These are phyloP conservation scores for Chromoteleia sp. DNA, from an alignment of 2,888 invertebrate genomes.

Conservation along the genomic window DNA sequence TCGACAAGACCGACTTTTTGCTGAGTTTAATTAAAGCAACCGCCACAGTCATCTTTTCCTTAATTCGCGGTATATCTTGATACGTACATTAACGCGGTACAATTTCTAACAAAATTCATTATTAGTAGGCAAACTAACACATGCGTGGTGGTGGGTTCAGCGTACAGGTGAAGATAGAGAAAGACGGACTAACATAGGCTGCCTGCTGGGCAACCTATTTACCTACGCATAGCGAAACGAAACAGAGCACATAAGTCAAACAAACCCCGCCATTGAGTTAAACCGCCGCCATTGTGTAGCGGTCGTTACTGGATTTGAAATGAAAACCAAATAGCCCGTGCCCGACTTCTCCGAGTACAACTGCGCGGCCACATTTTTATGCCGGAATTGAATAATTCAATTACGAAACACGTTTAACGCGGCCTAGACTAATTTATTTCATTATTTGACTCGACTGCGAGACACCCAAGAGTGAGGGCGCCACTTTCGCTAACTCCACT, in stretches of 20 bases:
- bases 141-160: neutral
- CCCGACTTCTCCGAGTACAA: conserved; percentile 47
- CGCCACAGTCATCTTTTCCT: neutral
- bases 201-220: conserved; percentile 68
- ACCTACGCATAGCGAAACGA: conserved; percentile 70
- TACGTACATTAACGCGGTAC: conserved; percentile 21
- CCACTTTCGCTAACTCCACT: conserved; percentile 6
- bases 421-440: conserved; percentile 12
- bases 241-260: conserved; percentile 75
- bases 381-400: conserved; percentile 56
- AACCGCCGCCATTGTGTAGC: conserved; percentile 68
- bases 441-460: conserved; percentile 8
- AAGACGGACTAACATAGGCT: conserved; percentile 31
- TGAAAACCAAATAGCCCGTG: conserved; percentile 77
- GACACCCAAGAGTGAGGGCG: conserved; percentile 5
- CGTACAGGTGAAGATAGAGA: conserved; percentile 19
- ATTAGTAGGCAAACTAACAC: conserved; percentile 75
- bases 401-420: conserved; percentile 38
- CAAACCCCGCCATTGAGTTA: conserved; percentile 70
- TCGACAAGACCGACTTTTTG: no score
- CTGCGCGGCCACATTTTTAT: conserved; percentile 55
- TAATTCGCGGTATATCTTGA: conserved; percentile 31
- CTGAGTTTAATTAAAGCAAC: conserved; percentile 32
- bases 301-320: conserved; percentile 77
- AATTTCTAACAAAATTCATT: conserved; percentile 81